A percentile compares a stretch with the other conserved stretches of the same genome.
Evolutionary conservation across 92 coral and sea anemone species (phyloP).

Genomic region (Montipora capitata): DNA sequence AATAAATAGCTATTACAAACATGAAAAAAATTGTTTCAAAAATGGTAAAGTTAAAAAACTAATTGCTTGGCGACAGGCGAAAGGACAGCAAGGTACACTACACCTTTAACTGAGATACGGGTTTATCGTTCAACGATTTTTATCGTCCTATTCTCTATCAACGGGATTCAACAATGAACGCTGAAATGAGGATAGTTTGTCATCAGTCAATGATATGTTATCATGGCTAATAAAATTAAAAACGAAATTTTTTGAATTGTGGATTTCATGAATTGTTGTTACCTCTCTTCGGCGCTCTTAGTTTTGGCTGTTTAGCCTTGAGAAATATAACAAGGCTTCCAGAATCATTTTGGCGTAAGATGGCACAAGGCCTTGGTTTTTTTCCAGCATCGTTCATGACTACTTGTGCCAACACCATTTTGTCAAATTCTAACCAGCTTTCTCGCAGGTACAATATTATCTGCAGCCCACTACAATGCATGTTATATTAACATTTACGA

Average conservation of each 20-base stretch:
- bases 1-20: no score
- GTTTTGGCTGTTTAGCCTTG: background rate
- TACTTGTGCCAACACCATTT: conserved; percentile 9
- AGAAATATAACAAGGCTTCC: conserved; percentile 40
- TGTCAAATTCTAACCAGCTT: background rate
- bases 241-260: background rate
- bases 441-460: background rate
- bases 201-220: no score
- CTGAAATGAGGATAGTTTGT: no score
- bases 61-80: no score
- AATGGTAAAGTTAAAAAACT: no score
- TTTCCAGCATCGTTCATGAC: background rate
- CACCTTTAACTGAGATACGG: no score
- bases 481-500: conserved; percentile 12
- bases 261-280: background rate
- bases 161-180: no score
- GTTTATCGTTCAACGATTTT: no score
- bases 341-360: conserved; percentile 24
- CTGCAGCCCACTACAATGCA: background rate
- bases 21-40: no score
- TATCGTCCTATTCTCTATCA: no score
- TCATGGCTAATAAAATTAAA: no score
- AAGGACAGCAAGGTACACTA: no score
- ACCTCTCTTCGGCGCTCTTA: conserved; percentile 8
- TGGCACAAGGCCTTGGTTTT: conserved; percentile 37